phyloP scores from a whole-genome alignment of 2,797 vertebrate genomes.

The Myotis vivesi region DNA sequence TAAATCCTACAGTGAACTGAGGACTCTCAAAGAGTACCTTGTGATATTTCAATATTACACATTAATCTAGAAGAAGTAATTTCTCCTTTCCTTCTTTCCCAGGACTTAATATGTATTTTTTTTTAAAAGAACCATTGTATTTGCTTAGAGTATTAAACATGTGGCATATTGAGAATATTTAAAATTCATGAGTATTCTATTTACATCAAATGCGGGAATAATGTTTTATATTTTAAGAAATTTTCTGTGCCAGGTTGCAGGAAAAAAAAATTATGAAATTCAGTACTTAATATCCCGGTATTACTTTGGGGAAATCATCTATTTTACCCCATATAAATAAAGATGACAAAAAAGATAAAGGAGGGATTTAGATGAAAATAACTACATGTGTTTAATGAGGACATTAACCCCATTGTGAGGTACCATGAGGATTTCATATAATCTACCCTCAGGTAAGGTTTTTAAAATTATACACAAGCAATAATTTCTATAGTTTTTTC shows the following conservation, averaged over 20 bases:
- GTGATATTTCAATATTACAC: background rate
- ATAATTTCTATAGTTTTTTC: background rate
- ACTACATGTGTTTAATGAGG: slow-evolving; percentile 4
- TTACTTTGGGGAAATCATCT: slow-evolving; percentile 48
- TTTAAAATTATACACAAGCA: background rate
- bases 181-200: slow-evolving; percentile 59
- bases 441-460: background rate
- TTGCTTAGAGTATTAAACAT: slow-evolving; percentile 40
- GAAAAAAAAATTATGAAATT: slow-evolving; percentile 34
- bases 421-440: background rate
- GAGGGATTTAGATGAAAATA: background rate
- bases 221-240: slow-evolving; percentile 37
- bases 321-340: slow-evolving; percentile 40
- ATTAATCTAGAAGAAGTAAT: background rate
- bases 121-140: background rate
- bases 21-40: background rate
- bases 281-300: background rate
- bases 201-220: slow-evolving; percentile 34
- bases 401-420: background rate
- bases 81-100: background rate
- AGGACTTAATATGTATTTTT: background rate
- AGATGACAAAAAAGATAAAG: slow-evolving; percentile 33
- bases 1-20: background rate
- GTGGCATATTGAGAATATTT: slow-evolving; percentile 47
- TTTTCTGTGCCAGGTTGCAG: background rate